These are phyloP conservation scores for Hipparchia sbordonii DNA, from an alignment of 2,888 invertebrate species.

Conservation along the genomic window DNA sequence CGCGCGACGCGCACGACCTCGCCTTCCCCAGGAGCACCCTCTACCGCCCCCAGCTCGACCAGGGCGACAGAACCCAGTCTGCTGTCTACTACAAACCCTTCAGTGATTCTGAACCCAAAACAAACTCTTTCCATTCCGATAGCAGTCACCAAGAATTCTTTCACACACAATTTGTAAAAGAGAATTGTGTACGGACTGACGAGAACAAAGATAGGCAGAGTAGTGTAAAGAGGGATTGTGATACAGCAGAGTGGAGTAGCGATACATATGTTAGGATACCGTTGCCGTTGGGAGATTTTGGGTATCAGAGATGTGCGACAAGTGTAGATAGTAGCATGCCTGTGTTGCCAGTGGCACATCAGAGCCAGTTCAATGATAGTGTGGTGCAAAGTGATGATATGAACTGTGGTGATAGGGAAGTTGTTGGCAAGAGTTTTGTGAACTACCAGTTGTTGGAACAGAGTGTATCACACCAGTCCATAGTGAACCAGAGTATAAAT, in stretches of 20 bases:
- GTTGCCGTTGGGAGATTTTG: constrained; percentile 56
- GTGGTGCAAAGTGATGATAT: constrained; percentile 61
- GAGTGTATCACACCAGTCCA: constrained; percentile 78
- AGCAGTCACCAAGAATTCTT: constrained; percentile 57
- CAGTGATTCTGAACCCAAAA: constrained; percentile 60
- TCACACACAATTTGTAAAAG: constrained; percentile 62
- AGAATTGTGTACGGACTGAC: constrained; percentile 57
- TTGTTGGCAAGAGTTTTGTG: constrained; percentile 71
- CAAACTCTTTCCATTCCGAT: constrained; percentile 57
- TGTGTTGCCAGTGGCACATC: constrained; percentile 60
- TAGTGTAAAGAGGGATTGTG: constrained; percentile 59
- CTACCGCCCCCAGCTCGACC: constrained; percentile 56
- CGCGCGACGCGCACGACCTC: constrained; percentile 57
- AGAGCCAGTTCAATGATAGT: constrained; percentile 68
- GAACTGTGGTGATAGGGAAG: constrained; percentile 67
- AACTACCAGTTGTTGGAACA: constrained; percentile 82
- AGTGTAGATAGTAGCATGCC: constrained; percentile 65
- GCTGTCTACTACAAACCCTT: constrained; percentile 63
- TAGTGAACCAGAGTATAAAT: constrained; percentile 80
- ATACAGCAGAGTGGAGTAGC: constrained; percentile 44
- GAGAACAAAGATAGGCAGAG: constrained; percentile 50
- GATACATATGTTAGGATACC: constrained; percentile 63
- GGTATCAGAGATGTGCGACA: constrained; percentile 66
- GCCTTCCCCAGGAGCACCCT: constrained; percentile 55
- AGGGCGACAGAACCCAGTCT: constrained; percentile 55